Percentiles rank a stretch among this genome's conserved stretches.
Conservation (phyloP, 1,140 invertebrate species). For the Zaprionus inermis region DNA sequence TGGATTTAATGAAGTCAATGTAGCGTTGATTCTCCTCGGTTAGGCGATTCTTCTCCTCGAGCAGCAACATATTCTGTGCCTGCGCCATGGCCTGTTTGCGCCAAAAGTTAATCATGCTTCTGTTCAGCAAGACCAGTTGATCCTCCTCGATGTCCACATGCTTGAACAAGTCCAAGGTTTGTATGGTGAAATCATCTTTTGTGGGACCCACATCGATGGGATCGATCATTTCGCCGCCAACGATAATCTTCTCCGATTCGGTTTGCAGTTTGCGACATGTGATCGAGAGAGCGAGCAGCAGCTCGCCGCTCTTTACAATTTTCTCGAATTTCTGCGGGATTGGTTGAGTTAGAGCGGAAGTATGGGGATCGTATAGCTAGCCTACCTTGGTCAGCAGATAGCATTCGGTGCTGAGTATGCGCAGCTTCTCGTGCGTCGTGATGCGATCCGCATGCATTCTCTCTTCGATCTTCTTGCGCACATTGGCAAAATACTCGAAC, state of each 20-base stretch:
- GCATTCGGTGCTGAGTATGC: slow-evolving; percentile 63
- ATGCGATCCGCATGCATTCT: slow-evolving; percentile 57
- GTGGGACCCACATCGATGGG: slow-evolving; percentile 32
- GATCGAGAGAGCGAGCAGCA: slow-evolving; percentile 68
- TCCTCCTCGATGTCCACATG: slow-evolving; percentile 71
- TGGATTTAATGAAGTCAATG: slow-evolving; percentile 69
- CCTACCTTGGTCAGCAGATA: slow-evolving; percentile 68
- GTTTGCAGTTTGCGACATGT: slow-evolving; percentile 81
- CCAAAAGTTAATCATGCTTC: slow-evolving; percentile 69
- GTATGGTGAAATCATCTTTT: slow-evolving; percentile 44
- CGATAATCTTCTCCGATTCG: slow-evolving; percentile 70
- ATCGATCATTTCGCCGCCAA: slow-evolving; percentile 60
- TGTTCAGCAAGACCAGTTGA: slow-evolving; percentile 54
- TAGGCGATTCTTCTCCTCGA: slow-evolving; percentile 61
- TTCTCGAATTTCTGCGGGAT: slow-evolving; percentile 62
- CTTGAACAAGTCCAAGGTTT: slow-evolving; percentile 58
- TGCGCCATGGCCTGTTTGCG: slow-evolving; percentile 69
- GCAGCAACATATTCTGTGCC: slow-evolving; percentile 66
- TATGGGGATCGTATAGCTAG: background rate
- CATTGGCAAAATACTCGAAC: slow-evolving; percentile 65
- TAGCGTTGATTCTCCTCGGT: slow-evolving; percentile 71
- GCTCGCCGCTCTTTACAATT: slow-evolving; percentile 70
- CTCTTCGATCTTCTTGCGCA: slow-evolving; percentile 71
- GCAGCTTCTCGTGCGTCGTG: slow-evolving; percentile 67
- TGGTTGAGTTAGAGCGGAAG: background rate